Base-by-base conservation (phyloP, 2,888 invertebrate genomes). In the Pristionchus maxplancki region DNA sequence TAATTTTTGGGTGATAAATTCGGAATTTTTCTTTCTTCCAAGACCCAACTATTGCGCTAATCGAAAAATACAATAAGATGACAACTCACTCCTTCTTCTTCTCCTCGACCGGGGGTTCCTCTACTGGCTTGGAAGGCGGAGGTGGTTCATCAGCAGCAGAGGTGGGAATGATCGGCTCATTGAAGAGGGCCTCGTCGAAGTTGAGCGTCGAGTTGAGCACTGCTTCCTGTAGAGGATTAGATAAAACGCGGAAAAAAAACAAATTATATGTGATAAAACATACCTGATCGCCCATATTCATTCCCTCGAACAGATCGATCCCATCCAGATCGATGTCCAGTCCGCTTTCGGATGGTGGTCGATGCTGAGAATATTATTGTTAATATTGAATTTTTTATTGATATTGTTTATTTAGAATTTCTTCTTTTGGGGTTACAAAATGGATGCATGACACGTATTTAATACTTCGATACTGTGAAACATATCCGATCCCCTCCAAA, bases 171-270 rank as follows among this genome's bases (percentile, higher is more conserved):
- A 40, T 74, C 6, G 71, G 44, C 17, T 78, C 78, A 34, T 28
- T 48, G 44, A 78, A 78, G 44, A 78, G 17, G n/a, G 74, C 40
- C n/a, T 74, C 74, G 74, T 78, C 78, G 78, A 78, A 44, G 44
- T 78, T 78, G 44, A 78, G 71, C 2, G 71, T 67, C 31, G 64
- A 74, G n/a, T 40, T 74, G 37, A 74, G 74, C 37, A 74, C 40
- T 8, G 74, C 74, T 40, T 74, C 74, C 74, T 74, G 40, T 0
- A 64, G 28, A 13, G 9, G 24, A 17, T 58, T 58, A 44, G 44
- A 44, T 44, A 44, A 44, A 44, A 44, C 6, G 11, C 8, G 11
- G 6, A 9, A 9, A 44, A 44, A 44, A 44, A 44, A 44, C 11
- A 44, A 9, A 6, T 11, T 9, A 44, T 9, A 44, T 9, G 44